These are phyloP conservation scores for Caenorhabditis doughertyi DNA, from an alignment of 2,888 invertebrate genomes.

Conservation along the genomic window DNA sequence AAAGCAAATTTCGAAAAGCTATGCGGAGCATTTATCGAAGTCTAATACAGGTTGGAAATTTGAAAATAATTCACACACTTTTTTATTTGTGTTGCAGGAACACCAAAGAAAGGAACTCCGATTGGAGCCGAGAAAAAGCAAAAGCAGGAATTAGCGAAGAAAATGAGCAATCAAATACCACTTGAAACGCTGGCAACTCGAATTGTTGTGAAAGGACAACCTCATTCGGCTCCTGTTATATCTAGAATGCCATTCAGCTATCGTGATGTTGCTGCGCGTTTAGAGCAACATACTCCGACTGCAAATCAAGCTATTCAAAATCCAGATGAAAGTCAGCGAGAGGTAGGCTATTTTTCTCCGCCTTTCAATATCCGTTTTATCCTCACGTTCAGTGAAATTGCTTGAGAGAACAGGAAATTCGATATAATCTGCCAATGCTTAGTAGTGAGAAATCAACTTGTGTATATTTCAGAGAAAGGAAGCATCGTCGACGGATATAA, in stretches of 20 bases:
- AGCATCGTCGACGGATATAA: neutral
- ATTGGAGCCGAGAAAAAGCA: slow-evolving; percentile 60
- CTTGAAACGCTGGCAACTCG: slow-evolving; percentile 10
- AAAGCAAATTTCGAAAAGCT: slow-evolving; percentile 41
- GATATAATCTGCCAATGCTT: neutral
- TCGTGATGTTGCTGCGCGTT: slow-evolving; percentile 61
- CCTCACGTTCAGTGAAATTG: neutral
- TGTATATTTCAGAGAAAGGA: slow-evolving; percentile 37
- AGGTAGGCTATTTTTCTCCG: slow-evolving; percentile 17
- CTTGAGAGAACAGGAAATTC: neutral
- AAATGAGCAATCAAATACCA: slow-evolving; percentile 42
- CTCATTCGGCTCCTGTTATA: slow-evolving; percentile 71
- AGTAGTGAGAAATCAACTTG: neutral
- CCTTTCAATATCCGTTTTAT: neutral
- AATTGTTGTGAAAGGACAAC: slow-evolving; percentile 61
- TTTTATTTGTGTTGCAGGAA: neutral
- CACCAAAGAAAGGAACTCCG: slow-evolving; percentile 27
- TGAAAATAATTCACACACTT: neutral
- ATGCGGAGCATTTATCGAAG: slow-evolving; percentile 51
- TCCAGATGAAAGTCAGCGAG: slow-evolving; percentile 28
- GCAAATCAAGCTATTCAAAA: slow-evolving; percentile 12
- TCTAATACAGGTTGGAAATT: slow-evolving; percentile 18
- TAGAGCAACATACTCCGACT: slow-evolving; percentile 10
- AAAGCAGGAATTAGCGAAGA: slow-evolving; percentile 58
- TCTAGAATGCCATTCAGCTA: slow-evolving; percentile 70